Evolutionary conservation across 2,888 invertebrate species (phyloP).

Genomic region (Pterobdella sp.): DNA sequence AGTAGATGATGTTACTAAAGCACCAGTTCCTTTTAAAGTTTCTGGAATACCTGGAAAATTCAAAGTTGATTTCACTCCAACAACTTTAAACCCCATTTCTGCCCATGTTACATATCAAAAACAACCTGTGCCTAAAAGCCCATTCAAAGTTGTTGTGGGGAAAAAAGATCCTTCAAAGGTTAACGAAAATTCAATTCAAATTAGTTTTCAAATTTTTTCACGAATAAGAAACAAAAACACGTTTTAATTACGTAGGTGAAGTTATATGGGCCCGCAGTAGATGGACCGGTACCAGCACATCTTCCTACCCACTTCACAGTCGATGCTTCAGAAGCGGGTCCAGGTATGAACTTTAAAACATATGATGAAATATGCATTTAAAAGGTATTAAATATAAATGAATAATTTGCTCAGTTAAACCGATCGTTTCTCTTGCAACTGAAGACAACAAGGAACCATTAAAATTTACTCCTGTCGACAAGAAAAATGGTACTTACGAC

Average conservation of each 20-base stretch:
- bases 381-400: too few relatives aligned
- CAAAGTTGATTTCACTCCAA: not conserved
- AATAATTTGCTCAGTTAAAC: too few relatives aligned
- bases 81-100: not conserved
- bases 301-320: constrained; percentile 72
- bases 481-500: constrained; percentile 66
- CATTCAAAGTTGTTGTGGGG: constrained; percentile 2
- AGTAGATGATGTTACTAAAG: not conserved
- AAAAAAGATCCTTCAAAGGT: constrained; percentile 11
- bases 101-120: constrained; percentile 24
- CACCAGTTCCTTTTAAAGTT: constrained; percentile 4
- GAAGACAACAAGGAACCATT: constrained; percentile 51
- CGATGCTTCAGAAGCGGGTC: constrained; percentile 71
- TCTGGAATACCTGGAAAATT: not conserved
- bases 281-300: constrained; percentile 62
- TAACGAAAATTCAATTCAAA: not conserved
- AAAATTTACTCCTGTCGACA: constrained; percentile 65
- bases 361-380: not conserved
- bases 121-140: constrained; percentile 26
- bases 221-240: not conserved
- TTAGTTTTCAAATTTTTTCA: not conserved
- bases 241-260: constrained; percentile 54
- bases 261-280: constrained; percentile 67
- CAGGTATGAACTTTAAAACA: constrained; percentile 47
- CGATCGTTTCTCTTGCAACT: constrained; percentile 7